Evolutionary conservation across 2,113 vertebrate genomes (phyloP), one percentile per base, ranked within the genome.

Genomic region (Galbula dea): DNA sequence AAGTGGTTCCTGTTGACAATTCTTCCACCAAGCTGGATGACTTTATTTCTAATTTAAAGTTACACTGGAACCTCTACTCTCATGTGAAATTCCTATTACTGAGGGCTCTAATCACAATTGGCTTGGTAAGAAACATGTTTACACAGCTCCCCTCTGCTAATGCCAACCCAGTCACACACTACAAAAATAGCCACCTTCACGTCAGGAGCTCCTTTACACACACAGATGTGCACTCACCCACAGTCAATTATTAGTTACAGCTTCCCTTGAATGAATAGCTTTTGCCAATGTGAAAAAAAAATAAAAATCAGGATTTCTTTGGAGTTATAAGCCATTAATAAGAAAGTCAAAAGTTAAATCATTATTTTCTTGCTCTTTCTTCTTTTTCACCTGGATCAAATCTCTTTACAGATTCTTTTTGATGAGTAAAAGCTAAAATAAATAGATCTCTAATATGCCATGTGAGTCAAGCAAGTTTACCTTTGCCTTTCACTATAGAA

Each of bases 1-100:
- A 90, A 45, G 34, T 20, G 22, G 18, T 45, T 83, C 66, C 45
- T 82, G 30, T 30, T 49, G 45, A 80, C 39, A 49, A 18, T 43
- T 43, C 26, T 93, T 61, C 55, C 37, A 63, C 20, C 41, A 51
- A 61, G 37, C 41, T 34, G 29, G 76, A 68, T 41, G 68, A 32
- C 39, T 67, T 76, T 49, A 79, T 66, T 83, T 93, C 74, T 80
- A 74, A 93, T 95, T 91, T 89, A 67, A 89, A 91, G 39, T 65
- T 55, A 32, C 67, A 71, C 79, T 30, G 45, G 21, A 81, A 59
- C 74, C 39, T 89, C 59, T 95, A 93, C 95, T 95, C 85, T 87
- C 17, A 81, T 88, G 87, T 55, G 75, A 83, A 93, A 94, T 88
- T 83, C 83, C 65, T 55, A 2, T 88, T 95, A 66, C 63, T 34